Conservation (phyloP, 2,113 vertebrate genomes). For the Myotis davidii region DNA sequence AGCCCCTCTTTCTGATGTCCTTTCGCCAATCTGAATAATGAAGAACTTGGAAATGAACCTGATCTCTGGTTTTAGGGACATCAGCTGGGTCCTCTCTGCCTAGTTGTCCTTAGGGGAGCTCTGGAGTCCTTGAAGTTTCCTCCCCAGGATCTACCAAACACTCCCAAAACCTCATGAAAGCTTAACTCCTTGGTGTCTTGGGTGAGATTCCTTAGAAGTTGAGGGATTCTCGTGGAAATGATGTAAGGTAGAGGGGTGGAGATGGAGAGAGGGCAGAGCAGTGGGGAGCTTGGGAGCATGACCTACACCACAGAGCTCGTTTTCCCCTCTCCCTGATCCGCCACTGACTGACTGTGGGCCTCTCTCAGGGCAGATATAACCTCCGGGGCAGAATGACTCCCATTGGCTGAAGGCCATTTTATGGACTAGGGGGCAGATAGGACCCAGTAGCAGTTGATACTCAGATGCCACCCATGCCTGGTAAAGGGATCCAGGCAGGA, state of each 20-base stretch:
- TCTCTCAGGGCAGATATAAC: background rate
- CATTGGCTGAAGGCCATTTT: background rate
- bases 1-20: background rate
- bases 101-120: background rate
- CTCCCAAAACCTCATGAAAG: background rate
- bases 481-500: background rate
- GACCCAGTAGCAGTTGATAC: background rate
- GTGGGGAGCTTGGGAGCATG: background rate
- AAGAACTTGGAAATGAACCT: background rate
- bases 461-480: accelerated
- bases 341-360: background rate
- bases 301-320: background rate
- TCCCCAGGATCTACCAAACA: background rate
- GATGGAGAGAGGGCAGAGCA: too few relatives aligned
- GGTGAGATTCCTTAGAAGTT: background rate
- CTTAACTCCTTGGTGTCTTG: background rate
- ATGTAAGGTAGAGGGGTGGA: background rate
- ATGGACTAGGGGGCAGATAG: background rate
- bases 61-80: background rate
- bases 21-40: background rate
- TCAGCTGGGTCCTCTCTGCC: background rate
- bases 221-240: background rate
- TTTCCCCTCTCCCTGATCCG: background rate
- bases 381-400: background rate
- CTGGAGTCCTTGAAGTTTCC: background rate